Conservation (phyloP, 1,140 invertebrate species). For the Drosophila dunni region DNA sequence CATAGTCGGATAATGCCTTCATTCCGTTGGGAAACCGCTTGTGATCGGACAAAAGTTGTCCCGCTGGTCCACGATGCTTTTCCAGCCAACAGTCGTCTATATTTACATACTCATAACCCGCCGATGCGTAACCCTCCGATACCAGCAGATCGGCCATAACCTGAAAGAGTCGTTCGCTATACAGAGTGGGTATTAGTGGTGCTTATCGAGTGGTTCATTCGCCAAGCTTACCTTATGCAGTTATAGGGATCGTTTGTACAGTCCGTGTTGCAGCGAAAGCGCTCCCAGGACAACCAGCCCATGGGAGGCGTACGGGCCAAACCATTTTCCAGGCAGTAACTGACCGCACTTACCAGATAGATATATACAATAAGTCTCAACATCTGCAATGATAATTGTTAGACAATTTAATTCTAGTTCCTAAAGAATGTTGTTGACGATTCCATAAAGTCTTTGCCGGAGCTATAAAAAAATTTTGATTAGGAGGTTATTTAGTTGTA, state of each 20-base stretch:
- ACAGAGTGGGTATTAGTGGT: not conserved
- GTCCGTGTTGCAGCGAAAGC: constrained; percentile 96
- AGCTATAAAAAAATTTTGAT: too few relatives aligned
- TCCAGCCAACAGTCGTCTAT: constrained; percentile 98
- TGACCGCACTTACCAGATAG: constrained; percentile 53
- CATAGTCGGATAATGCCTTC: constrained; percentile 95
- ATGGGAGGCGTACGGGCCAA: constrained; percentile 92
- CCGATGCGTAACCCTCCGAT: constrained; percentile 93
- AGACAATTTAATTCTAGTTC: too few relatives aligned
- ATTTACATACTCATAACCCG: constrained; percentile 96
- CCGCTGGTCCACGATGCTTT: constrained; percentile 90
- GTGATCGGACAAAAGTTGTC: constrained; percentile 93
- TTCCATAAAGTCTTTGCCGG: too few relatives aligned
- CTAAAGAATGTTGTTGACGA: too few relatives aligned
- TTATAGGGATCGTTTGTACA: constrained; percentile 96
- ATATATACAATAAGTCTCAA: constrained; percentile 5
- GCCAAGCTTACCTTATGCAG: constrained; percentile 91
- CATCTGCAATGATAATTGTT: not conserved
- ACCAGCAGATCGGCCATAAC: constrained; percentile 96
- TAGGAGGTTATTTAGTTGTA: not conserved
- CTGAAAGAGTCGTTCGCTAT: constrained; percentile 94
- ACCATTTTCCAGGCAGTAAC: constrained; percentile 90
- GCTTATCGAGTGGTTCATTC: too few relatives aligned
- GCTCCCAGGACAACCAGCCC: constrained; percentile 96
- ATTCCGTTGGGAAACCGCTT: constrained; percentile 96